Conservation (phyloP, 2,888 invertebrate genomes). For the Pasiphila rectangulata region DNA sequence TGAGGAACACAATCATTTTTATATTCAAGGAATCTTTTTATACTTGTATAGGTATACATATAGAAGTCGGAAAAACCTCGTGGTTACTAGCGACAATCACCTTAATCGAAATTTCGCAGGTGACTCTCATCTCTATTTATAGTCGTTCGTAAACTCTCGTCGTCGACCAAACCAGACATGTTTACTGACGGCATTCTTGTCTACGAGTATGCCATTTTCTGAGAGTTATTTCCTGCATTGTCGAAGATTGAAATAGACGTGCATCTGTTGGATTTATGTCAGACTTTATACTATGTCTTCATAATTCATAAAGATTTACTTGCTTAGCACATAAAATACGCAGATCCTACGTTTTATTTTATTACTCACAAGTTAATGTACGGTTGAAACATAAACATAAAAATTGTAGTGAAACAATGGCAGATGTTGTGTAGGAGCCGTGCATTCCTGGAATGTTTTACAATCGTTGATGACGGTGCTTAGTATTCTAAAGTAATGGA, state of each 20-base stretch:
- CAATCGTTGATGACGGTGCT: not conserved
- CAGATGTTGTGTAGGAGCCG: constrained; percentile 5
- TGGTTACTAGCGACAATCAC: too few species aligned
- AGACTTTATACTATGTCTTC: not conserved
- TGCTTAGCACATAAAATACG: not conserved
- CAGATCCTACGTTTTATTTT: not conserved
- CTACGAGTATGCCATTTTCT: too few species aligned
- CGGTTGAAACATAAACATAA: not conserved
- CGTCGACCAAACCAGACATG: too few species aligned
- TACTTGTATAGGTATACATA: not conserved
- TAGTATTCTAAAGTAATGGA: not conserved
- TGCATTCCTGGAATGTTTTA: constrained; percentile 5
- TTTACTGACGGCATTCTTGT: too few species aligned
- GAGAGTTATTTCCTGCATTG: not conserved
- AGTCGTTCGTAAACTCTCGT: too few species aligned
- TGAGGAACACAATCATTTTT: not conserved
- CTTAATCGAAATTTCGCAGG: too few species aligned
- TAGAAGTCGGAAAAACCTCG: too few species aligned
- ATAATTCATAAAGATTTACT: not conserved
- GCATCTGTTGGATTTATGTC: not conserved
- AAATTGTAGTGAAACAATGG: not conserved
- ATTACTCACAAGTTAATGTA: not conserved
- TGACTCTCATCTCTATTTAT: too few species aligned
- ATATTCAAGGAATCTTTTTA: not conserved
- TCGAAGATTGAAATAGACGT: not conserved